phyloP scores from a whole-genome alignment of 2,113 vertebrate genomes.

The Fulmarus glacialis region DNA sequence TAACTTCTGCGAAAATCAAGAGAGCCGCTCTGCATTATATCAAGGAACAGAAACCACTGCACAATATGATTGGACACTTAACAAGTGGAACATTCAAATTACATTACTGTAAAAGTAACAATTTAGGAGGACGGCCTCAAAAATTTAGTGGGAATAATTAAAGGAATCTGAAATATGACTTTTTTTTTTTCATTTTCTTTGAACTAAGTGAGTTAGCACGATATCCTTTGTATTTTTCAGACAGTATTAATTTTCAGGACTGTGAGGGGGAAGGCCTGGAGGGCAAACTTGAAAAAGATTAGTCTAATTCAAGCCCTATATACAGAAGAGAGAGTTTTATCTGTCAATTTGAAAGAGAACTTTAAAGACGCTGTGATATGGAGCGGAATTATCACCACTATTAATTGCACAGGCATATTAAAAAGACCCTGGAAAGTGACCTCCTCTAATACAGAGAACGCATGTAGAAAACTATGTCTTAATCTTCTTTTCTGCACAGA shows the following conservation, averaged over 20 bases:
- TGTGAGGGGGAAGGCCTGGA: conserved; percentile 48
- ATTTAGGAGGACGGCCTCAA: background rate
- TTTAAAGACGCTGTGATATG: conserved; percentile 76
- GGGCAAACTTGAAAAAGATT: conserved; percentile 77
- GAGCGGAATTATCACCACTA: conserved; percentile 76
- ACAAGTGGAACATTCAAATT: conserved; percentile 1
- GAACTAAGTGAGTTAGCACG: conserved; percentile 42
- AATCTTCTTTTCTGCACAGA: conserved; percentile 79
- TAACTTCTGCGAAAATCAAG: background rate
- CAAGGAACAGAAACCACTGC: background rate
- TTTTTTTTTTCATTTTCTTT: conserved; percentile 32
- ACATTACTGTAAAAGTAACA: background rate
- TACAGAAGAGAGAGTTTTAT: conserved; percentile 75
- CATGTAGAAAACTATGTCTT: conserved; percentile 79
- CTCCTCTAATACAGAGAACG: conserved; percentile 80
- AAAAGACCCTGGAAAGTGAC: conserved; percentile 84
- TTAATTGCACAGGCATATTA: conserved; percentile 85
- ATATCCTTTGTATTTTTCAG: conserved; percentile 74
- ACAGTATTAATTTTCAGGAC: conserved; percentile 76
- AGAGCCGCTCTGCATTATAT: background rate
- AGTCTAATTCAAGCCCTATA: conserved; percentile 72
- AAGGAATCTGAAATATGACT: conserved; percentile 36
- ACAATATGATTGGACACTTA: background rate
- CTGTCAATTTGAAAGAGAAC: conserved; percentile 73
- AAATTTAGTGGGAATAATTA: conserved; percentile 78